A percentile compares a stretch with the other conserved stretches of the same genome.
Evolutionary conservation across 1,140 invertebrate genomes (phyloP).

Genomic region (Rhopalosiphum maidis): DNA sequence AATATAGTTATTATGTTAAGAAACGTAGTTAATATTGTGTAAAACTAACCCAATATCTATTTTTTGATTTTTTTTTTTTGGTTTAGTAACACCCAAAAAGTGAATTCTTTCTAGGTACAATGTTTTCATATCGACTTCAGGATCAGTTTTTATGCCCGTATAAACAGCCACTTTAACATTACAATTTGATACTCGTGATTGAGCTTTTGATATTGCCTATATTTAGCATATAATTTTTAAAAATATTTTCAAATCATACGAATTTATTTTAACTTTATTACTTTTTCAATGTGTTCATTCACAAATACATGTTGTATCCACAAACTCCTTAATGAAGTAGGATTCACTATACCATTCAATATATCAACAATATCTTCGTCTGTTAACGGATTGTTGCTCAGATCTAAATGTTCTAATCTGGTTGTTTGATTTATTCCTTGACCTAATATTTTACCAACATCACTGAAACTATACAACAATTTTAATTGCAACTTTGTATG

Average conservation of each 20-base stretch:
- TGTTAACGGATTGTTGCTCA: slow-evolving; percentile 40
- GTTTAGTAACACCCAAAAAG: background rate
- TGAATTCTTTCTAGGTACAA: slow-evolving; percentile 5
- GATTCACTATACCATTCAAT: background rate
- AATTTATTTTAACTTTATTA: background rate
- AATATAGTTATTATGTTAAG: background rate
- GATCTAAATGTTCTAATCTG: background rate
- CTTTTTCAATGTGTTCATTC: slow-evolving; percentile 28
- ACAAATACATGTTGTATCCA: background rate
- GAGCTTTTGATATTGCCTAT: background rate
- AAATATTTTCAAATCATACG: background rate
- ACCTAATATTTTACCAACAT: slow-evolving; percentile 32
- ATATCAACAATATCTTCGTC: background rate
- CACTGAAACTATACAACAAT: background rate
- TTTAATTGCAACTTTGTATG: background rate
- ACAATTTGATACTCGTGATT: background rate
- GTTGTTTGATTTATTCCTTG: slow-evolving; percentile 1
- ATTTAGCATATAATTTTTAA: background rate
- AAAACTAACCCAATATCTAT: slow-evolving; percentile 30
- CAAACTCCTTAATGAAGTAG: background rate
- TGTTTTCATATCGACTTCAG: background rate
- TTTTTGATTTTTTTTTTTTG: slow-evolving; percentile 15
- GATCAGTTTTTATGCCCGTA: background rate
- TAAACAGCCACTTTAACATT: background rate
- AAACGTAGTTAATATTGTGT: background rate